Conservation (phyloP, 2,113 vertebrate species). For the Hyla sarda region DNA sequence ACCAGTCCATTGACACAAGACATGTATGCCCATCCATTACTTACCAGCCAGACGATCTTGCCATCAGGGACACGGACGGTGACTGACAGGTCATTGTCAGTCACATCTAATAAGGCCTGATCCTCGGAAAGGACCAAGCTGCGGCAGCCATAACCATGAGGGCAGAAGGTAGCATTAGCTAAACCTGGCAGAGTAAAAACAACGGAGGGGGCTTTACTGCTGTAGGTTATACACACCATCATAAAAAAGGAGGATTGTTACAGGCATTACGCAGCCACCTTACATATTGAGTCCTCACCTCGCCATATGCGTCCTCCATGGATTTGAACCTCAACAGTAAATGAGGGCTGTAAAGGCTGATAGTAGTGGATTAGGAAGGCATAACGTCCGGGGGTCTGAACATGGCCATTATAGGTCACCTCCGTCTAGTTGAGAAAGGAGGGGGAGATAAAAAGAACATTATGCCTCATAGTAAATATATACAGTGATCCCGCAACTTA, state of each 20-base stretch:
- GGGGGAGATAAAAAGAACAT: too few species aligned
- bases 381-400: slow-evolving; percentile 87
- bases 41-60: slow-evolving; percentile 91
- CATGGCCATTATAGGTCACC: slow-evolving; percentile 77
- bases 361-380: slow-evolving; percentile 92
- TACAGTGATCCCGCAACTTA: too few species aligned
- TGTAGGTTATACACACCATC: neutral
- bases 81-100: slow-evolving; percentile 83
- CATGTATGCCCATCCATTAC: slow-evolving; percentile 56
- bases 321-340: slow-evolving; percentile 83
- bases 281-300: slow-evolving; percentile 72
- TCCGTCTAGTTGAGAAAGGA: slow-evolving; percentile 77
- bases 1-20: neutral
- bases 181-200: slow-evolving; percentile 73
- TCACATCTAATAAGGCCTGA: slow-evolving; percentile 86
- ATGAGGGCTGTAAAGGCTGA: slow-evolving; percentile 87
- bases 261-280: neutral
- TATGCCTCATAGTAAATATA: neutral
- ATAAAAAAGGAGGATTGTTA: neutral
- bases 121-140: slow-evolving; percentile 85
- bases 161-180: slow-evolving; percentile 88
- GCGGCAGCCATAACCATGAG: slow-evolving; percentile 90
- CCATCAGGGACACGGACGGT: slow-evolving; percentile 84
- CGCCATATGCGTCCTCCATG: slow-evolving; percentile 90
- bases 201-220: neutral